Evolutionary conservation across 2,888 invertebrate genomes (phyloP), one percentile per base, ranked within the genome.

Genomic region (Pyralis farinalis): DNA sequence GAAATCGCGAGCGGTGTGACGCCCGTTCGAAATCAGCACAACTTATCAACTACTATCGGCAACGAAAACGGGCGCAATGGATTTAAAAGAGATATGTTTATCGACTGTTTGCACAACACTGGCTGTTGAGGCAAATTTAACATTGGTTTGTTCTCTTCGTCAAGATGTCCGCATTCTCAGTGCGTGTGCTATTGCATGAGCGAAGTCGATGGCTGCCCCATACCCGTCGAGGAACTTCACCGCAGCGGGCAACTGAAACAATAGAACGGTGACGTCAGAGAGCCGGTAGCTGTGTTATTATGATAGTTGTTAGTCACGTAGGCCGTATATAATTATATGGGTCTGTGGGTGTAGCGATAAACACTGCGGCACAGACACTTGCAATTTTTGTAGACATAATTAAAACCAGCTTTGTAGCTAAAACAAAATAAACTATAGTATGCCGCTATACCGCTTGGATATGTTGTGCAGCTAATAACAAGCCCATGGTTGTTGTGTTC

Each of bases 231-330:
- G 82, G 68, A 74, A 77, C 71, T 76, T 73, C 56, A 74, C 75
- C 68, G 80, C 78, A 62, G 71, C 76, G 48, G 76, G 74, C 67
- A 80, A 72, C 87, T 87, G 83, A 43, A 87, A 87, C 87, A 86
- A 86, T 70, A 46, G 57, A 71, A 48, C 28, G 12, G 37, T 64
- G 48, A 67, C 64, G 65, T 76, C 58, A 71, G 63, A 51, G 59
- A 43, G 49, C 46, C 48, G 51, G 52, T 62, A 49, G 33, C 34
- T 37, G 16, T 11, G 12, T 25, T 38, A 56, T 53, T 55, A 38
- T 12, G 7, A 25, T 25, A 25, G 11, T 21, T 27, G 31, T 39
- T 29, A 39, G 58, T 63, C 65, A 69, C 64, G 60, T 66, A 56
- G 49, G 50, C 52, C 44, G 47, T 46, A 50, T 46, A 50, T 37